A percentile compares a stretch with the other conserved stretches of the same genome.
phyloP scores from a whole-genome alignment of 2,888 invertebrate genomes.

The Tenthredo livida region DNA sequence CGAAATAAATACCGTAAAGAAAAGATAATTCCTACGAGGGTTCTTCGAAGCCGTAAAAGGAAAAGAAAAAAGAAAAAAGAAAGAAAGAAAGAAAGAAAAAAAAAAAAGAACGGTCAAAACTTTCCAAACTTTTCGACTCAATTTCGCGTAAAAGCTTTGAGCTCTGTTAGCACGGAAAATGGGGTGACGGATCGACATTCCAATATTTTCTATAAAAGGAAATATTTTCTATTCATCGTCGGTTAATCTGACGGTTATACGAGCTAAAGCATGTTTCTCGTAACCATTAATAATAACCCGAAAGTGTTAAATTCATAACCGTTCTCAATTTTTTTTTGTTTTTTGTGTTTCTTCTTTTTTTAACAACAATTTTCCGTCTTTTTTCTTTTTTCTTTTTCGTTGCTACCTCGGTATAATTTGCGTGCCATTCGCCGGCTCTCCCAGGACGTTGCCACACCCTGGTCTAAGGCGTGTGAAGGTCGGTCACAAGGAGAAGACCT shows the following conservation, averaged over 20 bases:
- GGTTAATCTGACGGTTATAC: not conserved
- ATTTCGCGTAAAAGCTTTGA: conserved; percentile 27
- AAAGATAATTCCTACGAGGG: not conserved
- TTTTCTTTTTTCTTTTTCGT: no score
- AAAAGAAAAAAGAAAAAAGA: no score
- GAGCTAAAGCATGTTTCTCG: not conserved
- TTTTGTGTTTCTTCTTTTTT: conserved; percentile 70
- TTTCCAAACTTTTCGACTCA: conserved; percentile 27
- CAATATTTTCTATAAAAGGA: conserved; percentile 12
- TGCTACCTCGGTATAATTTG: conserved; percentile 50
- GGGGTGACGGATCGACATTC: conserved; percentile 30
- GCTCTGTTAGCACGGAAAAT: conserved; percentile 30
- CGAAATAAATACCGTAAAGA: not conserved
- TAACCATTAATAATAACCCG: not conserved
- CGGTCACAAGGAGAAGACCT: conserved; percentile 42
- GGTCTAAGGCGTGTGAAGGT: conserved; percentile 46
- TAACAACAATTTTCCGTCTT: conserved; percentile 57
- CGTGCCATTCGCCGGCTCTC: conserved; percentile 59
- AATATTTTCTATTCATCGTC: conserved; percentile 16
- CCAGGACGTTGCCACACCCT: conserved; percentile 58
- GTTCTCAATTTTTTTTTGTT: conserved; percentile 68
- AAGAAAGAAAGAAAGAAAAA: not conserved
- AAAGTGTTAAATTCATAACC: conserved; percentile 59
- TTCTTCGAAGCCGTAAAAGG: not conserved
- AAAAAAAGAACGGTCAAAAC: not conserved